Base-by-base conservation (phyloP, 2,797 vertebrate species). In the Epinephelus malabaricus region DNA sequence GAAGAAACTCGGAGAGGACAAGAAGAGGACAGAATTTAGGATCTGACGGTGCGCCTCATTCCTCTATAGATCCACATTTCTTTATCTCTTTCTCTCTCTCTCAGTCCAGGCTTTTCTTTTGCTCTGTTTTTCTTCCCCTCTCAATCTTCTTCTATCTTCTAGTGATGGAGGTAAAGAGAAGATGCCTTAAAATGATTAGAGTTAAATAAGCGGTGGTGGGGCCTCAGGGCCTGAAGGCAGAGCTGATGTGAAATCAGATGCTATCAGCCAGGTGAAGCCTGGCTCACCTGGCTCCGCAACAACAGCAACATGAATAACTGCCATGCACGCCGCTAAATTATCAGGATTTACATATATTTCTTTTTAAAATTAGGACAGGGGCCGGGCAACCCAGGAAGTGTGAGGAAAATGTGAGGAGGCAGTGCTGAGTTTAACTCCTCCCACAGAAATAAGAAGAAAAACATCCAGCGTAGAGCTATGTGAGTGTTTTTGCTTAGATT, bases 101-200 rank as follows among this genome's bases (percentile, higher is more conserved):
- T 83, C n/a, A 27, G 65, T 69, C 38, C 56, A 55, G 47, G 58
- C 70, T 74, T 87, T 62, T 73, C 49, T 65, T 76, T 82, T 82
- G 61, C 46, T 73, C 55, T 65, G 58, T 70, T 82, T 71, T 85
- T 84, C 54, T 25, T 69, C 61, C 23, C 46, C 69, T 66, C 82
- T 34, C 34, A 34, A 70, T 81, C 73, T 82, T 40, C 71, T 76
- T 79, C 88, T 56, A 84, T 86, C 88, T 88, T 86, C 75, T 84
- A 50, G 78, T 77, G 76, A 86, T 68, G 82, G 70, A 82, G 78
- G 89, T 84, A 86, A 92, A 92, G 87, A 91, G 85, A 94, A 94
- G 93, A 94, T 95, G 89, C 87, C 89, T 94, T 91, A 83, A 92
- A 95, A 94, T 87, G 93, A 95, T 95, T 94, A 93, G 78, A 87